phyloP scores from a whole-genome alignment of 2,888 invertebrate species.

The Blastobasis lacticolella region DNA sequence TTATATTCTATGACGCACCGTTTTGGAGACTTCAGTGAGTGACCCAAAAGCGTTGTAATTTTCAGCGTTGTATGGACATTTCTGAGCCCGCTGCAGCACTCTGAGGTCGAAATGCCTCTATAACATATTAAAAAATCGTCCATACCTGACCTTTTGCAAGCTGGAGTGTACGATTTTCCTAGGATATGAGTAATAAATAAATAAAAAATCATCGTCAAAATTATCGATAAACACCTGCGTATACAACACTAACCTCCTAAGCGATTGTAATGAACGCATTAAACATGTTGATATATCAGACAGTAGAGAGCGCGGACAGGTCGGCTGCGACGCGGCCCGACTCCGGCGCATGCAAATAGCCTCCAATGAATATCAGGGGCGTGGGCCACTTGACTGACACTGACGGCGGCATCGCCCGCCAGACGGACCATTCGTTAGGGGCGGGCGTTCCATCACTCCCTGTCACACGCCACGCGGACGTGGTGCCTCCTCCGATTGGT shows the following conservation, averaged over 20 bases:
- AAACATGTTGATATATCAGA: slow-evolving; percentile 65
- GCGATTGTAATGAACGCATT: slow-evolving; percentile 65
- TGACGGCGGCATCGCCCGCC: slow-evolving; percentile 55
- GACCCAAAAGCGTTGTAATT: too few relatives aligned
- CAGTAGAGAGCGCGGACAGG: slow-evolving; percentile 49
- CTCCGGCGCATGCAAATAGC: slow-evolving; percentile 66
- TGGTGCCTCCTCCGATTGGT: slow-evolving; percentile 52
- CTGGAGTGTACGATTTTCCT: too few relatives aligned
- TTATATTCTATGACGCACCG: too few relatives aligned
- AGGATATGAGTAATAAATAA: too few relatives aligned
- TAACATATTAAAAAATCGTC: too few relatives aligned
- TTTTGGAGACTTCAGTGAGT: too few relatives aligned
- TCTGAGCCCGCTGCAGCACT: too few relatives aligned
- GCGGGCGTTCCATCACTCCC: slow-evolving; percentile 59
- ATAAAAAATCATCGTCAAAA: not conserved
- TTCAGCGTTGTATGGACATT: too few relatives aligned
- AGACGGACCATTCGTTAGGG: slow-evolving; percentile 37
- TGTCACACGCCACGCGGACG: slow-evolving; percentile 48
- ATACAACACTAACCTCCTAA: slow-evolving; percentile 33
- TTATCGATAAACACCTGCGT: slow-evolving; percentile 7
- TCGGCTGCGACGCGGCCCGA: slow-evolving; percentile 49
- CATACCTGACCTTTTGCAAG: too few relatives aligned
- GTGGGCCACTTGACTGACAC: slow-evolving; percentile 64
- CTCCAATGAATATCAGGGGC: slow-evolving; percentile 66
- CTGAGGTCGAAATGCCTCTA: too few relatives aligned